Conservation (phyloP, 64 coral and sea anemone genomes). For the Montipora foliosa region DNA sequence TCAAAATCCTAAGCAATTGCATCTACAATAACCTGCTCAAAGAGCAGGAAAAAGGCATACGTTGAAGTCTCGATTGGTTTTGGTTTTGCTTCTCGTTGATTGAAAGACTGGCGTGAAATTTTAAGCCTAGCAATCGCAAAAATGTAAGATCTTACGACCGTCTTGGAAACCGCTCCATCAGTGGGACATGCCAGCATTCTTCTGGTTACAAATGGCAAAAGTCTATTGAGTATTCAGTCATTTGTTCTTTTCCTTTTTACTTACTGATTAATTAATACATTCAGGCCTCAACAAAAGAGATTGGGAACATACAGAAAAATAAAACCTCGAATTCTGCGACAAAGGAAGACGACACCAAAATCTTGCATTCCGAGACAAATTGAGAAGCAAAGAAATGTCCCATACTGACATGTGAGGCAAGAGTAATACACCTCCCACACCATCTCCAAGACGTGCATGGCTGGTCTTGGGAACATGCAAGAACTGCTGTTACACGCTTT, state of each 20-base stretch:
- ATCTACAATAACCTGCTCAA: background rate
- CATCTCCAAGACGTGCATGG: slow-evolving; percentile 41
- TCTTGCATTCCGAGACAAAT: background rate
- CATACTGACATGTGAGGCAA: background rate
- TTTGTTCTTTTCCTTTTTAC: background rate
- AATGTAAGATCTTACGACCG: background rate
- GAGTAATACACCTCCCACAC: slow-evolving; percentile 49
- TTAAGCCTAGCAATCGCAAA: background rate
- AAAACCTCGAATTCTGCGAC: background rate
- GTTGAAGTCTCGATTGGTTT: background rate
- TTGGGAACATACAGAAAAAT: background rate
- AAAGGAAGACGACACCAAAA: background rate
- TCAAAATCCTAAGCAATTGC: background rate
- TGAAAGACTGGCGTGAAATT: background rate
- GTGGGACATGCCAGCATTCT: background rate
- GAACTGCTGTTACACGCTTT: slow-evolving; percentile 19
- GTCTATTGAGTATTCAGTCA: background rate
- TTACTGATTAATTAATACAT: background rate
- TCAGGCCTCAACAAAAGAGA: background rate
- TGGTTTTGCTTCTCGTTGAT: background rate
- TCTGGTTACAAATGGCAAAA: background rate
- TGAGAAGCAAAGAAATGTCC: slow-evolving; percentile 54
- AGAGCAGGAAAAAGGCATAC: background rate
- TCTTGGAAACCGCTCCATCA: background rate
- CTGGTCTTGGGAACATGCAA: slow-evolving; percentile 40